A percentile compares a stretch with the other conserved stretches of the same genome.
These are phyloP conservation scores for Tipula vernalis DNA, from an alignment of 2,888 invertebrate genomes.

Conservation along the genomic window DNA sequence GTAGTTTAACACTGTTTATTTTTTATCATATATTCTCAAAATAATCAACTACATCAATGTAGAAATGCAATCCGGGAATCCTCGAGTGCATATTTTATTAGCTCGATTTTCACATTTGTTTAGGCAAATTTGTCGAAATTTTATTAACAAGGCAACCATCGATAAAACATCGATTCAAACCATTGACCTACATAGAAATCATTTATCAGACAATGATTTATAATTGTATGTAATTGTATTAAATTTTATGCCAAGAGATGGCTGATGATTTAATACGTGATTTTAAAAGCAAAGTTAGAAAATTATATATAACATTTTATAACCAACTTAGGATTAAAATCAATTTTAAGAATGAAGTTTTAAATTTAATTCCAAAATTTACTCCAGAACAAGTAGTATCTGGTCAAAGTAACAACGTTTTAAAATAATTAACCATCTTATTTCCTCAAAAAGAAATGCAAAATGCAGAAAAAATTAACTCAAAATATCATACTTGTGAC, in stretches of 20 bases:
- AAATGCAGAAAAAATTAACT: no score
- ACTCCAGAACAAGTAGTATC: not conserved
- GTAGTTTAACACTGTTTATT: not conserved
- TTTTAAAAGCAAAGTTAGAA: not conserved
- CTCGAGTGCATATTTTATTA: slow-evolving; percentile 6
- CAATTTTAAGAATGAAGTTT: slow-evolving; percentile 7
- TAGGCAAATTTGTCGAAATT: not conserved
- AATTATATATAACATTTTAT: slow-evolving; percentile 8
- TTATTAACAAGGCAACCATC: not conserved
- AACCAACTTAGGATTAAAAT: not conserved
- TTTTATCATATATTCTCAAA: not conserved
- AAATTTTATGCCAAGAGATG: not conserved
- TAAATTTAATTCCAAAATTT: slow-evolving; percentile 11
- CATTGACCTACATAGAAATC: not conserved
- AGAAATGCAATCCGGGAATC: slow-evolving; percentile 7
- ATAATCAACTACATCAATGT: not conserved
- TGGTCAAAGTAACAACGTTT: not conserved
- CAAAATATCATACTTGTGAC: no score
- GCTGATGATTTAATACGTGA: not conserved
- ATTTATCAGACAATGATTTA: not conserved
- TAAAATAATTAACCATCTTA: not conserved
- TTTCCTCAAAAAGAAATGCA: slow-evolving; percentile 10
- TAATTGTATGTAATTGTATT: no score
- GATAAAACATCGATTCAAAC: not conserved
- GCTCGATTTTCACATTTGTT: not conserved